Conservation (phyloP, 2,888 invertebrate species). For the Iphiclides podalirius region DNA sequence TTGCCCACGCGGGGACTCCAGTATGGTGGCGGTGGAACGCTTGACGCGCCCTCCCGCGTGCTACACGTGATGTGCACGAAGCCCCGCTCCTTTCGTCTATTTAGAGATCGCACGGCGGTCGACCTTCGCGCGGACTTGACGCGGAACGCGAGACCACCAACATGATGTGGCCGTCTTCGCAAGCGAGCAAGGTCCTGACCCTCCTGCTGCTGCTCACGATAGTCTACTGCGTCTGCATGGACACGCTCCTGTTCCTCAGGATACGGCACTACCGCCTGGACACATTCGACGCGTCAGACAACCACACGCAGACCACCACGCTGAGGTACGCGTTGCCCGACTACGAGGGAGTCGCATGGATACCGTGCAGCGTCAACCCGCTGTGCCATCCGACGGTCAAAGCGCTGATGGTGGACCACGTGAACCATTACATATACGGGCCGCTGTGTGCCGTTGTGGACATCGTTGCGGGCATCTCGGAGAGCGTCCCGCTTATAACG, state of each 20-base stretch:
- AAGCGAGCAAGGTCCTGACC: conserved; percentile 85
- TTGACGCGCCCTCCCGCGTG: too few species aligned
- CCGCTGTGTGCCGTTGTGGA: conserved; percentile 89
- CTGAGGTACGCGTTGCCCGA: conserved; percentile 36
- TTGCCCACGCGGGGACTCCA: too few species aligned
- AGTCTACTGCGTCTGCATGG: conserved; percentile 86
- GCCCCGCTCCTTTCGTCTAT: too few species aligned
- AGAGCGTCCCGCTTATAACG: conserved; percentile 81
- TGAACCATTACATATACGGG: conserved; percentile 90
- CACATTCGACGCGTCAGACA: conserved; percentile 42
- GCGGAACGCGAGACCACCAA: too few species aligned
- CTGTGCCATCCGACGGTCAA: conserved; percentile 91
- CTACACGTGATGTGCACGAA: too few species aligned
- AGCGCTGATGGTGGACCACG: conserved; percentile 89
- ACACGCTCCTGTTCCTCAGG: conserved; percentile 84
- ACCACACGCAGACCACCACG: conserved; percentile 46
- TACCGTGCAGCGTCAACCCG: conserved; percentile 87
- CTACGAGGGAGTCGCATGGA: conserved; percentile 79
- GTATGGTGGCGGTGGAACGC: too few species aligned
- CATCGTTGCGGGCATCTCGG: conserved; percentile 82
- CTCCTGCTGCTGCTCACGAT: conserved; percentile 78
- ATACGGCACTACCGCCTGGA: conserved; percentile 85
- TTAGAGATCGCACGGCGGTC: too few species aligned
- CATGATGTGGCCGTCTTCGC: conserved; percentile 87
- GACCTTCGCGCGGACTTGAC: too few species aligned